A percentile compares a stretch with the other conserved stretches of the same genome.
These are phyloP conservation scores for Microdon myrmicae DNA, from an alignment of 2,888 invertebrate species.

Conservation along the genomic window DNA sequence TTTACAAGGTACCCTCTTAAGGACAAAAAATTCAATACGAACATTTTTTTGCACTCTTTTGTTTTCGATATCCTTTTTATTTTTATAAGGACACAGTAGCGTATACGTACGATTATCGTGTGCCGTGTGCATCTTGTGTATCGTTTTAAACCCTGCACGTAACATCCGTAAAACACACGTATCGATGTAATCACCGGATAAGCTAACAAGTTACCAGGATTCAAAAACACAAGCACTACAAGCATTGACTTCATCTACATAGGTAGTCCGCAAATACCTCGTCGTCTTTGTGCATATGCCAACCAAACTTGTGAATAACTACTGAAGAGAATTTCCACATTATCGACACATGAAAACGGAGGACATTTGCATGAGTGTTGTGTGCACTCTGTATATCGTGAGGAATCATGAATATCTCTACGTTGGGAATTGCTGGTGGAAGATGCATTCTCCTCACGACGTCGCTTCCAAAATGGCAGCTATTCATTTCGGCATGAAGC, in stretches of 20 bases:
- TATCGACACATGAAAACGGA: slow-evolving; percentile 32
- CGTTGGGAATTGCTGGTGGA: slow-evolving; percentile 13
- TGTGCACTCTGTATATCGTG: slow-evolving; percentile 25
- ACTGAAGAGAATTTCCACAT: slow-evolving; percentile 39
- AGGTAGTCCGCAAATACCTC: slow-evolving; percentile 22
- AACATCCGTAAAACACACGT: slow-evolving; percentile 52
- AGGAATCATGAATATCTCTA: slow-evolving; percentile 38
- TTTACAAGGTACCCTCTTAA: slow-evolving; percentile 42
- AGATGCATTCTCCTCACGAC: slow-evolving; percentile 13
- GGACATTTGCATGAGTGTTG: slow-evolving; percentile 1
- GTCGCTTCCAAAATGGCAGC: too few relatives aligned
- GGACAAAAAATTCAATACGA: slow-evolving; percentile 43
- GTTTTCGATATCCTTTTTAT: neutral
- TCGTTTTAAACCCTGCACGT: slow-evolving; percentile 49
- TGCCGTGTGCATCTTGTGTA: slow-evolving; percentile 20
- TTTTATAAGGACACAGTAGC: too few relatives aligned
- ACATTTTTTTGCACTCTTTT: slow-evolving; percentile 12
- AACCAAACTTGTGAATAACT: slow-evolving; percentile 2
- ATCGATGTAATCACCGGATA: slow-evolving; percentile 66
- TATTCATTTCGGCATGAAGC: slow-evolving; percentile 25
- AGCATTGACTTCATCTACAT: slow-evolving; percentile 32
- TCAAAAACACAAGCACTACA: slow-evolving; percentile 52
- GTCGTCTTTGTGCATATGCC: slow-evolving; percentile 23
- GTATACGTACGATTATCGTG: too few relatives aligned
- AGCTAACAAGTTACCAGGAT: slow-evolving; percentile 67